Conservation (phyloP, 2,113 vertebrate species). For the Mobula birostris region DNA sequence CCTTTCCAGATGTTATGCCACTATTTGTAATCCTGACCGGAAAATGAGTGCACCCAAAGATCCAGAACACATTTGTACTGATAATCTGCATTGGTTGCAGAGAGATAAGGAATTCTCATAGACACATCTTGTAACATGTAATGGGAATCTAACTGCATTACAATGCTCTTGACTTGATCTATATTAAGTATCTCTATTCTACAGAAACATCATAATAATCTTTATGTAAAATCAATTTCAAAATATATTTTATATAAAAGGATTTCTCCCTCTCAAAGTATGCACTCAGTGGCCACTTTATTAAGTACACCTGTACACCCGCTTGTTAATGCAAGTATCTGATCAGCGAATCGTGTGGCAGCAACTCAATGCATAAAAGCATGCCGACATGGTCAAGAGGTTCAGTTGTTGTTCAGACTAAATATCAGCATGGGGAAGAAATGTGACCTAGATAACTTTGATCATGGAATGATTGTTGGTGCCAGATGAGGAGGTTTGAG, state of each 20-base stretch:
- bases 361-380: too few species aligned
- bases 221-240: neutral
- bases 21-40: neutral
- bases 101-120: neutral
- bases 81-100: neutral
- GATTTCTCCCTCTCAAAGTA: neutral
- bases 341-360: too few species aligned
- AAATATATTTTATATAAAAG: neutral
- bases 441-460: too few species aligned
- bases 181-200: neutral
- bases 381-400: too few species aligned
- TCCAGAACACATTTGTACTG: neutral
- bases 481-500: too few species aligned
- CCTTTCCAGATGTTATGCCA: neutral
- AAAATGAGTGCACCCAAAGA: neutral
- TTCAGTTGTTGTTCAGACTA: too few species aligned
- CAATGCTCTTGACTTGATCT: neutral
- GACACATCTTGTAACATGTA: neutral
- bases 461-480: too few species aligned
- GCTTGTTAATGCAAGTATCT: too few species aligned
- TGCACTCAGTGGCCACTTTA: too few species aligned
- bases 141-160: conserved; percentile 23
- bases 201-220: too few species aligned
- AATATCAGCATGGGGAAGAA: too few species aligned
- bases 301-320: too few species aligned